Conservation (phyloP, 1,140 invertebrate species). For the Habropoda laboriosa region DNA sequence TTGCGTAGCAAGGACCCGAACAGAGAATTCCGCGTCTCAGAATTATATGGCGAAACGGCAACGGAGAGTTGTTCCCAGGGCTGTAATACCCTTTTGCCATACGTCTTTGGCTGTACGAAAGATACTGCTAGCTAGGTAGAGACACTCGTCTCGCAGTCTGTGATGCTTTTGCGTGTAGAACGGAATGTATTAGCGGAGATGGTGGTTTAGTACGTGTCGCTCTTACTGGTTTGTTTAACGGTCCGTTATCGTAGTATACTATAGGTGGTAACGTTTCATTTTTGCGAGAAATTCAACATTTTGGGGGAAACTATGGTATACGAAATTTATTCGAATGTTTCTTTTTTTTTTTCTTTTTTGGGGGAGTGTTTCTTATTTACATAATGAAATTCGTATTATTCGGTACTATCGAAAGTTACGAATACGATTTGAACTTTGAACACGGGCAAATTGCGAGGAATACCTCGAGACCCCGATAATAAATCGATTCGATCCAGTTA, state of each 20-base stretch:
- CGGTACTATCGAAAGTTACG: neutral
- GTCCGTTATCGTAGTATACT: too few species aligned
- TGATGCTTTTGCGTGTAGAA: neutral
- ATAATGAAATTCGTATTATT: neutral
- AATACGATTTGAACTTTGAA: neutral
- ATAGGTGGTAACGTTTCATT: too few species aligned
- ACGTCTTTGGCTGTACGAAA: too few species aligned
- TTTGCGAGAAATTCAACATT: too few species aligned
- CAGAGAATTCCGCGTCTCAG: constrained; percentile 7
- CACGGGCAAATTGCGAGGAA: neutral
- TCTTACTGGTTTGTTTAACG: too few species aligned
- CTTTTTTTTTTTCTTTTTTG: neutral
- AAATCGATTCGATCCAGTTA: constrained; percentile 53
- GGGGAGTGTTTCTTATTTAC: too few species aligned
- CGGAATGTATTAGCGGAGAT: neutral
- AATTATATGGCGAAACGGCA: constrained; percentile 6
- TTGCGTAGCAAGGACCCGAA: constrained; percentile 46
- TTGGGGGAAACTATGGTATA: too few species aligned
- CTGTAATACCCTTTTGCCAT: constrained; percentile 43
- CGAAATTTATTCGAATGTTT: too few species aligned
- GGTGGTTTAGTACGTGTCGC: too few species aligned
- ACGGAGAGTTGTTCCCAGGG: neutral
- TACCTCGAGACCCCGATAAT: constrained; percentile 32
- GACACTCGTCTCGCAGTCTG: neutral
- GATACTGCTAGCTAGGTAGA: neutral